These are phyloP conservation scores for Nothura maculosa DNA, from an alignment of 2,797 vertebrate genomes.

Conservation along the genomic window DNA sequence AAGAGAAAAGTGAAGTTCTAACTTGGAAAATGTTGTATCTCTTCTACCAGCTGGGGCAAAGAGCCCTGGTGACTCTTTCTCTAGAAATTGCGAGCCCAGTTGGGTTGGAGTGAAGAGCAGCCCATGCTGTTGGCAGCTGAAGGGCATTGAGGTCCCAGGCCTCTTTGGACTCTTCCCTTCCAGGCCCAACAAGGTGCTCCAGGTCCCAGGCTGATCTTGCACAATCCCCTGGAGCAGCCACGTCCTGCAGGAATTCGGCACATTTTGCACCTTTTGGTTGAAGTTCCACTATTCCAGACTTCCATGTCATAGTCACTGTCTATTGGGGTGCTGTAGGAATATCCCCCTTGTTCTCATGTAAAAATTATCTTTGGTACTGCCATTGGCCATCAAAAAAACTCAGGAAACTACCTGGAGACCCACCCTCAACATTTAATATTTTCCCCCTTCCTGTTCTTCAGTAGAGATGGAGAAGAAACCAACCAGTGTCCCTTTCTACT, in stretches of 20 bases:
- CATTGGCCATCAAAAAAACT: not conserved
- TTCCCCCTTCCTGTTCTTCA: not conserved
- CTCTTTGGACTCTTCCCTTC: not conserved
- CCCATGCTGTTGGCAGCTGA: not conserved
- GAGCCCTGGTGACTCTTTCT: not conserved
- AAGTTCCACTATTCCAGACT: not conserved
- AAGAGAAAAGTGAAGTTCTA: not conserved
- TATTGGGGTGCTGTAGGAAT: not conserved
- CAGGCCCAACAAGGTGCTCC: not conserved
- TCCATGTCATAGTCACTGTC: accelerated
- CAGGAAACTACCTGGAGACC: not conserved
- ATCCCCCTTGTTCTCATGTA: not conserved
- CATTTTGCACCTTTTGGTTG: not conserved
- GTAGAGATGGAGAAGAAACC: not conserved
- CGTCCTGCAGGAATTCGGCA: not conserved
- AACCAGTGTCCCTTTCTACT: not conserved
- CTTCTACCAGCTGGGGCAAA: accelerated
- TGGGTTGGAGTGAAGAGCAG: not conserved
- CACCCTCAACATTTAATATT: not conserved
- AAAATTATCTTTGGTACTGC: not conserved
- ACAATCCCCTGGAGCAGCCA: not conserved
- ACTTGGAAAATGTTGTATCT: not conserved
- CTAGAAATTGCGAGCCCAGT: not conserved
- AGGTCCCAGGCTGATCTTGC: accelerated
- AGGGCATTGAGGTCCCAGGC: not conserved